These are phyloP conservation scores for Gorsachius magnificus DNA, from an alignment of 2,797 vertebrate genomes.

Conservation along the genomic window DNA sequence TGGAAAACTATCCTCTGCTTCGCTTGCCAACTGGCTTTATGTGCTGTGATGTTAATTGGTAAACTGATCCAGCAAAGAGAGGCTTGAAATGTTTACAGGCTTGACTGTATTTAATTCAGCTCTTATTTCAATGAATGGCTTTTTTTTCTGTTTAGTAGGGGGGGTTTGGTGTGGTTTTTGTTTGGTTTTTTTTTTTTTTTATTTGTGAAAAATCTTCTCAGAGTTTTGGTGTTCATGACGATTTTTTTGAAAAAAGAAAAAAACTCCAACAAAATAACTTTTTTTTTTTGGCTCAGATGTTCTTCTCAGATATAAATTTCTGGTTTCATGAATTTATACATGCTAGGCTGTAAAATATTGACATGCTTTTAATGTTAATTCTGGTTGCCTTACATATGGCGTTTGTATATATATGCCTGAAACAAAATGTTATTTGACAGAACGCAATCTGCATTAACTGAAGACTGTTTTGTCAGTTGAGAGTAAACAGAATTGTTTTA, in stretches of 20 bases:
- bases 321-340: slow-evolving; percentile 17
- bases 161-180: background rate
- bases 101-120: slow-evolving; percentile 22
- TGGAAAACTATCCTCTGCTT: slow-evolving; percentile 15
- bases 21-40: slow-evolving; percentile 23
- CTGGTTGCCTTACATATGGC: background rate
- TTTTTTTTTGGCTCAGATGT: background rate
- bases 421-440: background rate
- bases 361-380: background rate
- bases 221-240: background rate
- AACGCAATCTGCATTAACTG: background rate
- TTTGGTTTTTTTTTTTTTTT: background rate
- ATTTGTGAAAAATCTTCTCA: background rate
- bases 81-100: slow-evolving; percentile 29
- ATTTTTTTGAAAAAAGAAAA: background rate
- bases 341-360: slow-evolving; percentile 23
- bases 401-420: background rate
- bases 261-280: background rate
- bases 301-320: background rate
- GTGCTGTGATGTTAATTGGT: slow-evolving; percentile 17
- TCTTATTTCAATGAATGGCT: background rate
- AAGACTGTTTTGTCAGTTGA: background rate
- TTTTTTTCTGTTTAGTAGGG: background rate
- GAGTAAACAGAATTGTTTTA: background rate
- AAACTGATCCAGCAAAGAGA: slow-evolving; percentile 22